A percentile compares a stretch with the other conserved stretches of the same genome.
phyloP scores from a whole-genome alignment of 2,797 vertebrate species.

The Garrulus glandarius region DNA sequence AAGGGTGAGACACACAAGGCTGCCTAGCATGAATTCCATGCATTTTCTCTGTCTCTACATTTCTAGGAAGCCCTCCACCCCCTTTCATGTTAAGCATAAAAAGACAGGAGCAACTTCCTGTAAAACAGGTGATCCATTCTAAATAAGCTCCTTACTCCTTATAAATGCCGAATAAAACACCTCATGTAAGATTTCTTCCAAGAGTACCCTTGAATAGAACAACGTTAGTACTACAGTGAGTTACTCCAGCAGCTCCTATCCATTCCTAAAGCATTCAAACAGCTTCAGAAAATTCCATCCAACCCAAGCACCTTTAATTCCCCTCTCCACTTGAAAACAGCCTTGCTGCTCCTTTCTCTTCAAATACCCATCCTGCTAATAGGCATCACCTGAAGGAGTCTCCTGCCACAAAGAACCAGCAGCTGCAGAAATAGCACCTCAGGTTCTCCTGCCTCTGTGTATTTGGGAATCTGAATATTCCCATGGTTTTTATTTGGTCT shows the following conservation, averaged over 20 bases:
- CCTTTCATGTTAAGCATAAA: not conserved
- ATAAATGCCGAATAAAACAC: not conserved
- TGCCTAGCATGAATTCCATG: fast-evolving
- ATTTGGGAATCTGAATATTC: not conserved
- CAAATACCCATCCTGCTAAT: not conserved
- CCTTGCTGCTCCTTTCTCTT: not conserved
- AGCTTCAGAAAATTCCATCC: not conserved
- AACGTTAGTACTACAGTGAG: fast-evolving
- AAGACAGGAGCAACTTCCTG: not conserved
- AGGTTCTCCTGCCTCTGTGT: not conserved
- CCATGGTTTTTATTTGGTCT: not conserved
- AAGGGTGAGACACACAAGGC: not conserved
- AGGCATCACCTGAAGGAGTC: not conserved
- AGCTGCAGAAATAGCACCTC: not conserved
- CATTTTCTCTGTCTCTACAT: fast-evolving
- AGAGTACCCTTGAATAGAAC: fast-evolving
- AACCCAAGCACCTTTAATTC: not conserved
- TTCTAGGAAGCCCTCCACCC: not conserved
- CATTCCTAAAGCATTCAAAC: not conserved
- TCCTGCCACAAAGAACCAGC: not conserved
- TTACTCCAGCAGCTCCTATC: not conserved
- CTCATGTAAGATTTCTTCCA: not conserved
- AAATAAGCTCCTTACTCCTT: not conserved
- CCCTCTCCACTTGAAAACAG: not conserved
- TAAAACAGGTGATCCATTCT: not conserved